Evolutionary conservation across 1,140 invertebrate species (phyloP), one percentile per base, ranked within the genome.

Genomic region (Coelopa frigida): DNA sequence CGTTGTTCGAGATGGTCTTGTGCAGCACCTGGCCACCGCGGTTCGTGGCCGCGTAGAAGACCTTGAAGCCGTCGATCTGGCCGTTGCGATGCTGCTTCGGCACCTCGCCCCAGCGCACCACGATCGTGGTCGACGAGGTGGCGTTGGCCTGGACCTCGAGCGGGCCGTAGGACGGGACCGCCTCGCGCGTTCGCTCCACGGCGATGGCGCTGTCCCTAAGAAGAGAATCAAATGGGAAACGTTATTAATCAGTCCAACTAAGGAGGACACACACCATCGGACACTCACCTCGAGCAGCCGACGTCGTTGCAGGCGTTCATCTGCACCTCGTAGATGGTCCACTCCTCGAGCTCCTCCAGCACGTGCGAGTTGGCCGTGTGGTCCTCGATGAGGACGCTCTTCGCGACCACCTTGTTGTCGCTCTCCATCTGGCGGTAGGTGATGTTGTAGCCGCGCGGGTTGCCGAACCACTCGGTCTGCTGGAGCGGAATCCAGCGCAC

Each of bases 401-500:
- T 50, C 15, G 65, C 67, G n/a, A 50, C 44, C 3, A 70, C 54
- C 21, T 67, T 70, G 17, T 62, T 59, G 17, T 79, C 78, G 37
- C 70, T 75, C 66, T 81, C 77, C 22, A 81, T 60, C 53, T 83
- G 79, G 4, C 77, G 80, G 62, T 88, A 94, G 0, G 84, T 85
- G n/a, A 98, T 89, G 52, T 91, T 94, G 64, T 97, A 97, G 5
- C 93, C 93, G 50, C 87, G 76, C 0, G 91, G 89, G 68, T 94
- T 93, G 27, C 94, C 94, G 64, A 91, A 95, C 94, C 94, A 98
- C 71, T 96, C 92, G 17, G 85, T 81, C 72, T 92, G 89, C 62
- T 94, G 89, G 35, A 98, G 70, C 3, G 94, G 94, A 61, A 92
- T 96, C 94, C 94, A 97, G 54, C 93, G 78, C 21, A 97, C 90